Percentiles rank a stretch among this genome's conserved stretches.
These are phyloP conservation scores for Drosophila sechellia DNA, from an alignment of 1,140 invertebrate genomes.

Conservation along the genomic window DNA sequence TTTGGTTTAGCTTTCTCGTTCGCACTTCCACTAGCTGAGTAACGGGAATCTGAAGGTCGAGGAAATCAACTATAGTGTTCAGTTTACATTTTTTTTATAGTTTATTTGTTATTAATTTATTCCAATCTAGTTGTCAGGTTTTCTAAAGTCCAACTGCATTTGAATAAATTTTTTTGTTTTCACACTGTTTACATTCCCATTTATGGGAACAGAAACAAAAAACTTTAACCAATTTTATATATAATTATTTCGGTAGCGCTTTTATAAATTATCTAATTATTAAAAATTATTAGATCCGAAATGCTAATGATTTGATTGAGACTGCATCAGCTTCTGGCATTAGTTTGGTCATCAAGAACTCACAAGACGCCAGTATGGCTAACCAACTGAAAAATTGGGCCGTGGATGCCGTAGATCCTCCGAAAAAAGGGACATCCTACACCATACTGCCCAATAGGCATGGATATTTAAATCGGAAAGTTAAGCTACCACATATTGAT, in stretches of 20 bases:
- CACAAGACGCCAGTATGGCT: not conserved
- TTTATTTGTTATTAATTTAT: not conserved
- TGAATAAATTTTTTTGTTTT: not conserved
- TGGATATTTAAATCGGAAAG: not conserved
- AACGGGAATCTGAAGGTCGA: too few relatives aligned
- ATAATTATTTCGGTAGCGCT: conserved; percentile 1
- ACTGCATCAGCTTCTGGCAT: too few relatives aligned
- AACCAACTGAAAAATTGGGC: conserved; percentile 16
- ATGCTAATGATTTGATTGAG: too few relatives aligned
- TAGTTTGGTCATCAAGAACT: too few relatives aligned
- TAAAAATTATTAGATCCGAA: too few relatives aligned
- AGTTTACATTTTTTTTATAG: not conserved
- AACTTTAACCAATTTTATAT: not conserved
- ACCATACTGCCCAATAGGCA: not conserved
- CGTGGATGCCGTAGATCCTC: conserved; percentile 28
- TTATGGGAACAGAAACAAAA: not conserved
- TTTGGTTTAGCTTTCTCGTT: too few relatives aligned
- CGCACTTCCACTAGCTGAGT: too few relatives aligned
- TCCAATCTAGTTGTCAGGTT: not conserved
- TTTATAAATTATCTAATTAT: conserved; percentile 1
- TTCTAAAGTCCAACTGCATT: not conserved
- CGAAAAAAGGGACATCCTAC: conserved; percentile 2
- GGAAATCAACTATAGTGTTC: too few relatives aligned
- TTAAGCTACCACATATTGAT: too few relatives aligned
- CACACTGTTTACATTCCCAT: conserved; percentile 2